Evolutionary conservation across 2,797 vertebrate species (phyloP).

Genomic region (Pseudochirops cupreus): DNA sequence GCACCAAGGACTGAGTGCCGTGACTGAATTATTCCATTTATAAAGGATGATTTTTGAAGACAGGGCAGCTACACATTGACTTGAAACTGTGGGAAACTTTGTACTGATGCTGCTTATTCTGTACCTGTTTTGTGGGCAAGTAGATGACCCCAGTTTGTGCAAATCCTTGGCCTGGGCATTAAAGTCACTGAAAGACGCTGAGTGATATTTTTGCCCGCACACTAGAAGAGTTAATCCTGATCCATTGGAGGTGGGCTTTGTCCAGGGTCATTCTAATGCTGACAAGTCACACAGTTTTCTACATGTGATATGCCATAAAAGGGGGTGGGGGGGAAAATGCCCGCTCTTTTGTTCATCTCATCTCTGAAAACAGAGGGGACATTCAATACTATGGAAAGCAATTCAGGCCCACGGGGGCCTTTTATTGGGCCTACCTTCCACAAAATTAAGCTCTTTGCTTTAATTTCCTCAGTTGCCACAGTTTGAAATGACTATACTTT

Average conservation of each 20-base stretch:
- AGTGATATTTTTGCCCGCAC: conserved; percentile 53
- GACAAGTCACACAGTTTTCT: conserved; percentile 59
- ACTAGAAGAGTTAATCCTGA: conserved; percentile 58
- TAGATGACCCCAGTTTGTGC: conserved; percentile 49
- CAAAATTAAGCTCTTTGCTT: conserved; percentile 66
- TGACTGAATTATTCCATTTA: conserved; percentile 45
- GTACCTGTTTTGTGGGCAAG: conserved; percentile 60
- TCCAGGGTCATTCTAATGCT: conserved; percentile 62
- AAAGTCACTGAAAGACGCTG: conserved; percentile 60
- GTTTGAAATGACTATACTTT: conserved; percentile 65
- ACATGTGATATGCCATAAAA: conserved; percentile 57
- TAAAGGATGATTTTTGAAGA: conserved; percentile 47
- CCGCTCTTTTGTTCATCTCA: conserved; percentile 51
- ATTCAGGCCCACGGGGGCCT: conserved; percentile 39
- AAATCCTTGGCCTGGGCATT: conserved; percentile 44
- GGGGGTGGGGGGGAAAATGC: conserved; percentile 15
- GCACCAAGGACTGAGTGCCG: neutral
- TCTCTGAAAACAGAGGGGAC: conserved; percentile 62
- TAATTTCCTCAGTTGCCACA: conserved; percentile 67
- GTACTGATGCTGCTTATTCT: neutral
- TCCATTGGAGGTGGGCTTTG: conserved; percentile 60
- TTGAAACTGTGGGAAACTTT: conserved; percentile 58
- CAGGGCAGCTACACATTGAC: conserved; percentile 23
- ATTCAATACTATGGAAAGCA: conserved; percentile 59
- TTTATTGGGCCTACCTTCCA: conserved; percentile 58